Conservation (phyloP, 2,888 invertebrate species). For the Lamellibrachia satsuma region DNA sequence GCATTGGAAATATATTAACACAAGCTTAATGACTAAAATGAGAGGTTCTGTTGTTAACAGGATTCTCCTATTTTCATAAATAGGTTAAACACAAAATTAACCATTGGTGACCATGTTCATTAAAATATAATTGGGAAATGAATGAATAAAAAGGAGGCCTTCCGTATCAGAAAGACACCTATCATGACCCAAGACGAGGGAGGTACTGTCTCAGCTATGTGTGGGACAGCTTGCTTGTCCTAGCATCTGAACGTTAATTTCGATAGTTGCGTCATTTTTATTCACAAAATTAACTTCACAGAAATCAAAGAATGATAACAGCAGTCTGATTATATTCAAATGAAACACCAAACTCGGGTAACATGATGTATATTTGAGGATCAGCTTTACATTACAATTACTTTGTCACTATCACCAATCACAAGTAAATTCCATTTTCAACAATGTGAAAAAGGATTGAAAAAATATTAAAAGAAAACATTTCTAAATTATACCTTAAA, state of each 20-base stretch:
- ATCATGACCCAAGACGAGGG: too few relatives aligned
- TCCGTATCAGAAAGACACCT: too few relatives aligned
- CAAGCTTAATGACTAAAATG: too few relatives aligned
- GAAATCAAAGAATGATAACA: neutral
- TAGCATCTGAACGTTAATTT: too few relatives aligned
- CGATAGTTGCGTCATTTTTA: too few relatives aligned
- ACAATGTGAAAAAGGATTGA: neutral
- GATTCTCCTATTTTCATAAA: neutral
- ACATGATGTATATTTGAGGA: neutral
- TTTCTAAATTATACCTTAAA: neutral
- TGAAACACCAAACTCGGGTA: neutral
- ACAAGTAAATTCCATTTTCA: neutral
- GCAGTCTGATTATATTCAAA: neutral
- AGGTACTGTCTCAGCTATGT: too few relatives aligned
- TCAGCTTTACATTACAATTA: neutral
- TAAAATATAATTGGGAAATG: neutral
- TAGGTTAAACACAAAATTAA: neutral
- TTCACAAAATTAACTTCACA: neutral
- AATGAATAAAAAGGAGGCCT: too few relatives aligned
- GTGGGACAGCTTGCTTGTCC: too few relatives aligned
- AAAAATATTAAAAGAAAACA: neutral
- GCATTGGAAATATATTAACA: neutral
- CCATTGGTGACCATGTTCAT: neutral
- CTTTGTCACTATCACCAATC: neutral
- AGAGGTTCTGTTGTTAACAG: too few relatives aligned